Base-by-base conservation (phyloP, 2,888 invertebrate species). In the Barypeithes pellucidus region DNA sequence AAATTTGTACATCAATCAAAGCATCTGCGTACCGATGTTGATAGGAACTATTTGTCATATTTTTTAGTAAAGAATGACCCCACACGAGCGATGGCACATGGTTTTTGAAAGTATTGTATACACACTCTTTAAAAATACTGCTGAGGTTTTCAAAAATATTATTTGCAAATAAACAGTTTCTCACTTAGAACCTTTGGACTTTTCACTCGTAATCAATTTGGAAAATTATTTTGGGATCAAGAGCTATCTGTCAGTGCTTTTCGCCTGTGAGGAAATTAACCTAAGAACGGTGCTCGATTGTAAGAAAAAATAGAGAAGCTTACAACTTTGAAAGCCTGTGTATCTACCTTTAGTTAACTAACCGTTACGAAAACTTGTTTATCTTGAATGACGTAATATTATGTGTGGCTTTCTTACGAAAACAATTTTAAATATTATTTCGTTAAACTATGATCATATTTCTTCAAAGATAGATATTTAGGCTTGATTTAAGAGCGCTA, bases 221-320 rank as follows among this genome's bases (percentile, higher is more conserved):
- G 2, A 39, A 43, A n/a, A 16, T 47, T 45, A 60, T 45, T 62
- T 33, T 62, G 75, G 81, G 79, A 81, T 81, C 84, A 84, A 85
- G 81, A 85, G 84, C 81, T 85, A 85, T 84, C 83, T 85, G 84
- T 84, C 43, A 66, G 73, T 70, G 72, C 70, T 72, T 72, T 57
- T 67, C 47, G 75, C 68, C 59, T 52, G 75, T 75, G 75, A 59
- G 14, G 36, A 69, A 71, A 45, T 54, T 54, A 66, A 62, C 67
- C 72, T 43, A 67, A 67, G 47, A 69, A 67, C 20, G 11, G 67
- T 72, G 72, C 72, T 72, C 39, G 9, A 57, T 67, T 72, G 33
- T 39, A 62, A 60, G 41, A 36, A 62, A 61, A 69, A 69, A 60
- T 60, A 22, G 57, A 60, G 61, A 68, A 67, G 67, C 67, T 45